Percentiles rank a stretch among this genome's conserved stretches.
Evolutionary conservation across 2,797 vertebrate genomes (phyloP).

Genomic region (Micromesistius poutassou): DNA sequence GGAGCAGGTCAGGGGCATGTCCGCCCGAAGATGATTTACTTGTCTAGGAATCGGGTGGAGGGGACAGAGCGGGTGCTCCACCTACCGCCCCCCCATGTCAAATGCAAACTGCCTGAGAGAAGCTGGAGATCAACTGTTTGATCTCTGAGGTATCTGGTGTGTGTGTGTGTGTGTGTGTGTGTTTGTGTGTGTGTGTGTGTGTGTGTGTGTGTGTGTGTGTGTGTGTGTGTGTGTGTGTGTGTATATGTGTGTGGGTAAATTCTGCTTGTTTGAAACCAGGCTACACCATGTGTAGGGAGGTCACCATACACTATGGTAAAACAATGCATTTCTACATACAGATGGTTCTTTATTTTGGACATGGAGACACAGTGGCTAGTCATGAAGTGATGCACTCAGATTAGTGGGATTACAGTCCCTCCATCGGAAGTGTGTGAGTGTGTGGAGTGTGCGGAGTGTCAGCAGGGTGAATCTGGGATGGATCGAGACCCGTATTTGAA

Average conservation of each 20-base stretch:
- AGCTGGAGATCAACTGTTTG: constrained; percentile 42
- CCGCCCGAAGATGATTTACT: constrained; percentile 60
- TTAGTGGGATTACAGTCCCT: not conserved
- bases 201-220: not conserved
- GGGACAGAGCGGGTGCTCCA: constrained; percentile 37
- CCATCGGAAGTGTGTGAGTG: no score
- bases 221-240: not conserved
- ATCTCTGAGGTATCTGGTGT: not conserved
- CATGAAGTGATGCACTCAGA: constrained; percentile 14
- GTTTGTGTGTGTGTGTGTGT: constrained; percentile 3
- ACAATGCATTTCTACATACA: no score
- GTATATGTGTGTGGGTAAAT: not conserved
- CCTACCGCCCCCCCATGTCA: constrained; percentile 34
- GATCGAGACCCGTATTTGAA: no score
- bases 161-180: constrained; percentile 15
- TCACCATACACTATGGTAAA: constrained; percentile 11
- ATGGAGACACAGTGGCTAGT: no score
- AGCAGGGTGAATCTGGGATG: no score
- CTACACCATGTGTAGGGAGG: not conserved
- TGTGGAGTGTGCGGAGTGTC: no score
- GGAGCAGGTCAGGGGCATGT: constrained; percentile 45
- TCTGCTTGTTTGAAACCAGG: not conserved
- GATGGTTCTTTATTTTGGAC: no score
- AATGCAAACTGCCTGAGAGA: constrained; percentile 67
- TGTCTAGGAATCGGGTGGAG: constrained; percentile 8